Conservation (phyloP, 2,113 vertebrate genomes). For the Callipepla californica region DNA sequence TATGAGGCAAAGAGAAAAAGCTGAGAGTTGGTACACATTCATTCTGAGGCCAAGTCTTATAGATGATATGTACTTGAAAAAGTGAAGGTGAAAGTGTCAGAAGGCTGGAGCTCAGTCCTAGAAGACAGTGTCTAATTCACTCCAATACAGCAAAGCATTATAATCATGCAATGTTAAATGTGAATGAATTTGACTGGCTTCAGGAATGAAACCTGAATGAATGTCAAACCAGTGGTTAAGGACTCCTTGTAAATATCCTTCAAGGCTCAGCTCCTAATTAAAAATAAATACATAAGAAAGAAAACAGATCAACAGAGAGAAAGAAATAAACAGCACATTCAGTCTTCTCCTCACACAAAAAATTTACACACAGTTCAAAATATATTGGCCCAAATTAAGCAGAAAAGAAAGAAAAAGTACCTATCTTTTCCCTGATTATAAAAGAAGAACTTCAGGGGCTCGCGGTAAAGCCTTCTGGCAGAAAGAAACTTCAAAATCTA, state of each 20-base stretch:
- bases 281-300: constrained; percentile 17
- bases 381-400: constrained; percentile 58
- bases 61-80: not conserved
- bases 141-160: not conserved
- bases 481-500: constrained; percentile 75
- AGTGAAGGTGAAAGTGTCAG: not conserved
- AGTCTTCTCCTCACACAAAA: not conserved
- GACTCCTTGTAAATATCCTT: constrained; percentile 22
- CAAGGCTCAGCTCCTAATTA: not conserved
- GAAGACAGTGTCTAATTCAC: not conserved
- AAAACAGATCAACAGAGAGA: not conserved
- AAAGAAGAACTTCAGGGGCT: constrained; percentile 70
- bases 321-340: constrained; percentile 30
- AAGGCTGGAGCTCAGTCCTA: not conserved
- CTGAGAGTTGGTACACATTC: not conserved
- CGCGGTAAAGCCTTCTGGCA: constrained; percentile 69
- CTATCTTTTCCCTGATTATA: constrained; percentile 65
- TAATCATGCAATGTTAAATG: not conserved
- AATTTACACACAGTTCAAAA: constrained; percentile 39
- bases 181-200: not conserved
- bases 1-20: not conserved
- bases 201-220: not conserved
- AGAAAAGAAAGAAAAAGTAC: constrained; percentile 67
- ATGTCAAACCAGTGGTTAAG: constrained; percentile 11
- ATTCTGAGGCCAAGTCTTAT: not conserved